Percentiles rank a stretch among this genome's conserved stretches.
Evolutionary conservation across 2,797 vertebrate genomes (phyloP).

Genomic region (Peromyscus aztecus): DNA sequence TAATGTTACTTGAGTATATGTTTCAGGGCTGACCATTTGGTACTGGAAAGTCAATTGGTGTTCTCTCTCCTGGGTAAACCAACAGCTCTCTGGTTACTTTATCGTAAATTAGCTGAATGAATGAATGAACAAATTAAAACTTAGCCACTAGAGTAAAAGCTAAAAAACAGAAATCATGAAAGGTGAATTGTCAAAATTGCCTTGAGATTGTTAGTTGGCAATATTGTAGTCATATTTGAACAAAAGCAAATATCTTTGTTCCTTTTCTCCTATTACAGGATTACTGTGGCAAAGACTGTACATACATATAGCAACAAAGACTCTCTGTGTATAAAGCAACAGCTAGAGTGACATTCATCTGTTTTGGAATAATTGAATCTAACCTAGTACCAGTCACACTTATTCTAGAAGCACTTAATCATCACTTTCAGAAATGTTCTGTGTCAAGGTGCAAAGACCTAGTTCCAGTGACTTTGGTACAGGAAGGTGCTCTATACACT

Average conservation of each 20-base stretch:
- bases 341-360: neutral
- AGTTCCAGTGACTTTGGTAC: neutral
- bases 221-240: neutral
- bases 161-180: neutral
- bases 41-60: no score
- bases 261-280: neutral
- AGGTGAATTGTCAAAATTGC: no score
- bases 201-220: neutral
- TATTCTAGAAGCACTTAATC: neutral
- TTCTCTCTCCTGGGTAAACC: no score
- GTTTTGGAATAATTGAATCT: neutral
- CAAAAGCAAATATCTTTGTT: constrained; percentile 8
- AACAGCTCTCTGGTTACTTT: no score
- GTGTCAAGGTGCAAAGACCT: neutral
- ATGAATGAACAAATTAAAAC: neutral
- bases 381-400: neutral
- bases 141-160: neutral
- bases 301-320: neutral
- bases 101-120: neutral
- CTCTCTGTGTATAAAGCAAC: constrained; percentile 28
- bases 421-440: neutral
- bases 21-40: neutral
- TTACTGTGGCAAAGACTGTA: neutral
- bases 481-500: neutral
- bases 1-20: neutral